These are phyloP conservation scores for Rhagoletis pomonella DNA, from an alignment of 1,140 invertebrate species.

Conservation along the genomic window DNA sequence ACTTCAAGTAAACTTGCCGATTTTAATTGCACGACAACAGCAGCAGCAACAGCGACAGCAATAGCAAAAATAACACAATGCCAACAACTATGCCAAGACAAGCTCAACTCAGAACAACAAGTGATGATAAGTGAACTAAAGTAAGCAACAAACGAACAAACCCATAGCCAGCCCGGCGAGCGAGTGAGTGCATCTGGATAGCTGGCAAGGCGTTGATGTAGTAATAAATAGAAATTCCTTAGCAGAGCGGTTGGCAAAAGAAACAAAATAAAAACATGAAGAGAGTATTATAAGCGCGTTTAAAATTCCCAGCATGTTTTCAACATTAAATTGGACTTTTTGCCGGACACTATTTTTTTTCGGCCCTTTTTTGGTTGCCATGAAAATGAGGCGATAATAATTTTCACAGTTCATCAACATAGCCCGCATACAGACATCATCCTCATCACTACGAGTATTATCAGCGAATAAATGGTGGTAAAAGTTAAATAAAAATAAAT, in stretches of 20 bases:
- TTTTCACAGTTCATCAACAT: slow-evolving; percentile 48
- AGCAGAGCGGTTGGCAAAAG: background rate
- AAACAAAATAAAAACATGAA: background rate
- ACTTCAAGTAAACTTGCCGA: slow-evolving; percentile 48
- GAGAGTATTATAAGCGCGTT: background rate
- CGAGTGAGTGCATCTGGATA: background rate
- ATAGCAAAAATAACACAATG: background rate
- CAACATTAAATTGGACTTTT: slow-evolving; percentile 1
- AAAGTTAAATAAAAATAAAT: slow-evolving; percentile 13
- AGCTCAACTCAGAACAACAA: slow-evolving; percentile 7
- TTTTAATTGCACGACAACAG: slow-evolving; percentile 45
- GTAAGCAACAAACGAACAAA: background rate
- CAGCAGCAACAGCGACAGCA: background rate
- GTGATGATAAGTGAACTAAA: background rate
- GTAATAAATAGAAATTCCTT: slow-evolving; percentile 47
- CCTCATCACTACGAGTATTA: background rate
- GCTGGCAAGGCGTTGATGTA: background rate
- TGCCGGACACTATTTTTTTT: background rate
- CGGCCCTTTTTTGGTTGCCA: background rate
- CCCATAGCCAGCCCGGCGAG: background rate
- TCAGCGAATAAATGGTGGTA: background rate
- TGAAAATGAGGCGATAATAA: slow-evolving; percentile 36
- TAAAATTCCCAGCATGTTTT: slow-evolving; percentile 40
- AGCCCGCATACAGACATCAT: background rate
- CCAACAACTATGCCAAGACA: background rate